phyloP scores from a whole-genome alignment of 2,113 vertebrate species.

The Gymnocephalus cernua region DNA sequence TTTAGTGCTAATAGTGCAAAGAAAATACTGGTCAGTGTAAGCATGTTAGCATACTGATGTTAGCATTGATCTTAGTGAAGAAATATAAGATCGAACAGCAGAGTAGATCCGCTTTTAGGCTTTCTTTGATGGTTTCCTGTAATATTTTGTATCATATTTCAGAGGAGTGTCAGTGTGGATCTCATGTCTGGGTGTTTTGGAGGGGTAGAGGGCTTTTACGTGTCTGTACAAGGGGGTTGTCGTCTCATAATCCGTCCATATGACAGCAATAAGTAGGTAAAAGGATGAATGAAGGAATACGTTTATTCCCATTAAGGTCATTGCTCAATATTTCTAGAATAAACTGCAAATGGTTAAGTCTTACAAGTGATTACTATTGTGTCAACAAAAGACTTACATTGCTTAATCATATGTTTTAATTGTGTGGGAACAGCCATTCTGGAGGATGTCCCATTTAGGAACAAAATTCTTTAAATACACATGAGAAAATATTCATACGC shows the following conservation, averaged over 20 bases:
- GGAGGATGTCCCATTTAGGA: constrained; percentile 62
- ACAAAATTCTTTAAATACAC: constrained; percentile 66
- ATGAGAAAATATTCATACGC: constrained; percentile 63
- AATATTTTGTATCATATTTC: too few relatives aligned
- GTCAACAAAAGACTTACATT: constrained; percentile 47
- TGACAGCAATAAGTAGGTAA: neutral
- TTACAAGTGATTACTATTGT: constrained; percentile 22
- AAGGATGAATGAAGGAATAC: neutral
- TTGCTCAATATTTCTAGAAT: constrained; percentile 22
- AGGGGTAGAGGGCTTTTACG: neutral
- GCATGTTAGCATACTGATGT: neutral
- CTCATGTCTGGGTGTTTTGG: neutral
- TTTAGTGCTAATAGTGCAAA: neutral
- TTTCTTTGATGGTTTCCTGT: neutral
- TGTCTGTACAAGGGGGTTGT: neutral
- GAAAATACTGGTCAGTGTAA: neutral
- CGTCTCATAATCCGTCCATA: neutral
- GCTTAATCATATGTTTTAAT: constrained; percentile 47
- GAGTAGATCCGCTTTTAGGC: neutral
- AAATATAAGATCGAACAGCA: neutral
- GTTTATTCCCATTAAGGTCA: constrained; percentile 20
- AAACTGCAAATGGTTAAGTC: constrained; percentile 11
- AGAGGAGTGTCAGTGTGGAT: too few relatives aligned
- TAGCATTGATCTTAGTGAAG: constrained; percentile 1
- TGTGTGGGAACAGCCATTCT: constrained; percentile 26